Base-by-base conservation (phyloP, 1,140 invertebrate species). In the Pachypeltis micranthus region DNA sequence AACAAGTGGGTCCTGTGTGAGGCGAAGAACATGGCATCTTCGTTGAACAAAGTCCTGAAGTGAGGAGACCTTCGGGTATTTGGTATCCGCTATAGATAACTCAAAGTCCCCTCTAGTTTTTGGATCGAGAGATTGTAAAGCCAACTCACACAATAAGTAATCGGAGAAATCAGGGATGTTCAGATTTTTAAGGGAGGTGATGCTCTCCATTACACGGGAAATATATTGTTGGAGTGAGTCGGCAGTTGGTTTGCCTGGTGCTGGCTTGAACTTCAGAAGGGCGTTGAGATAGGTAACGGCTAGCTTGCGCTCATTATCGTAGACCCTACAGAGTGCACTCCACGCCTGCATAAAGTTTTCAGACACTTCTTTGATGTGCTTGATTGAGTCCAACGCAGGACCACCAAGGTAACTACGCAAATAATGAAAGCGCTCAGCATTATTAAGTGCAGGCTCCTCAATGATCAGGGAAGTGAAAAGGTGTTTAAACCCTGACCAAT, bases 151-250 rank as follows among this genome's bases (percentile, higher is more conserved):
- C n/a, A n/a, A n/a, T n/a, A n/a, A n/a, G n/a, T n/a, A n/a, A n/a
- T n/a, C n/a, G n/a, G n/a, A n/a, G n/a, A n/a, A n/a, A n/a, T n/a
- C n/a, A n/a, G n/a, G n/a, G n/a, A n/a, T n/a, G n/a, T 59, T 70
- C 63, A 19, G 68, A 67, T 67, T 75, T 76, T 2, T 74, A 67
- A 27, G 68, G 62, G 14, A 76, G 39, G 31, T 76, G 63, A 10
- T 44, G 23, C 2, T 26, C 44, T 1, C n/a, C 51, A 44, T 67
- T 58, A 47, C 66, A 64, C 16, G 61, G 24, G 3, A 12, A 1
- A 58, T 65, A 39, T 12, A 62, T 31, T 10, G 44, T n/a, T 34
- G 68, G 14, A 10, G 70, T 10, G 62, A 73, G 74, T 16, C 73
- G 55, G 25, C 68, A 70, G 28, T 2, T 4, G 19, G 19, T 27